Conservation (phyloP, 2,888 invertebrate genomes). For the Erebia ligea region DNA sequence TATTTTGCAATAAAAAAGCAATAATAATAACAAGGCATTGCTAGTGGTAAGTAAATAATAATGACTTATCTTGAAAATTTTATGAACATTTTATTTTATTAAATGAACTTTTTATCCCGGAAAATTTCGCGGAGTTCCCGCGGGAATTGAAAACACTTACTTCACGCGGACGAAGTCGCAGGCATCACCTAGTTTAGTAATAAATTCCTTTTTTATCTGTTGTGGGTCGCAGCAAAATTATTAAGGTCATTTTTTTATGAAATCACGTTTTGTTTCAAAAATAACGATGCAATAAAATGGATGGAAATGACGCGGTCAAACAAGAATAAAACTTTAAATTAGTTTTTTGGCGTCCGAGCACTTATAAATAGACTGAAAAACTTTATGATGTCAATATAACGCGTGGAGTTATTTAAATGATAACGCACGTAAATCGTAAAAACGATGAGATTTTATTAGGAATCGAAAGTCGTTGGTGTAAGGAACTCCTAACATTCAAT, state of each 20-base stretch:
- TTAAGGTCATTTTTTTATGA: conserved; percentile 40
- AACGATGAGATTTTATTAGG: not conserved
- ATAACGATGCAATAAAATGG: conserved; percentile 41
- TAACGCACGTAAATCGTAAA: conserved; percentile 1
- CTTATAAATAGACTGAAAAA: conserved; percentile 28
- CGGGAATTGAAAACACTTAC: too few species aligned
- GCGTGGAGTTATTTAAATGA: conserved; percentile 18
- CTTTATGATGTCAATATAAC: conserved; percentile 25
- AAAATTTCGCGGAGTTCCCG: too few species aligned
- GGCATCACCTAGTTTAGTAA: too few species aligned
- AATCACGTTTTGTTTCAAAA: conserved; percentile 39
- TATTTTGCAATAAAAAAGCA: too few species aligned
- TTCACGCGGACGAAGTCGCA: too few species aligned
- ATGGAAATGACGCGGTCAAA: conserved; percentile 32
- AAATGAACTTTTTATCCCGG: too few species aligned
- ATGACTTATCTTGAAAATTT: too few species aligned
- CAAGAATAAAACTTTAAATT: conserved; percentile 38
- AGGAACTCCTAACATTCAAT: conserved; percentile 3
- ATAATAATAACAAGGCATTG: too few species aligned
- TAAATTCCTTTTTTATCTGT: conserved; percentile 5
- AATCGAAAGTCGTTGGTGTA: conserved; percentile 4
- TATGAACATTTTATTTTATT: too few species aligned
- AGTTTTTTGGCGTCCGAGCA: conserved; percentile 34
- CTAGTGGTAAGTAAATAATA: too few species aligned
- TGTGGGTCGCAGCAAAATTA: conserved; percentile 22